Base-by-base conservation (phyloP, 2,888 invertebrate species). In the Ectemnius continuus region DNA sequence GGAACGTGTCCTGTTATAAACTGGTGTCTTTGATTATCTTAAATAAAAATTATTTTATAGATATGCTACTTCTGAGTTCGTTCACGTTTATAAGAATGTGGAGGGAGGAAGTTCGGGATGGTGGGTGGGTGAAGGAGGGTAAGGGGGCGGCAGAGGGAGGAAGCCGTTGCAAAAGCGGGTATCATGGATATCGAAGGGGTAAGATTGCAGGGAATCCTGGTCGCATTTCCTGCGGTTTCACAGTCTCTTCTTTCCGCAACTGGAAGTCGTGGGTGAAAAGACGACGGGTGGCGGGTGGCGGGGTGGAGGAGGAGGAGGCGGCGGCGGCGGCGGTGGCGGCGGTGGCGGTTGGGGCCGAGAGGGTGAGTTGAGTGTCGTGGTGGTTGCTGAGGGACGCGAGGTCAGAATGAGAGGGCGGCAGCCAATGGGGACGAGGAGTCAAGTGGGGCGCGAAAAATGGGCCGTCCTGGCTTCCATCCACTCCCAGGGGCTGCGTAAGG, bases 361-460 rank as follows among this genome's bases (percentile, higher is more conserved):
- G 52, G 52, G 52, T 52, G 14, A 52, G 52, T 36, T 36, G 36
- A 6, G 36, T 36, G 36, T 36, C 36, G 36, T 11, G 36, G 36
- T 36, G 36, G 36, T 36, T 36, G 79, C 61, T 78, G 82, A 78
- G 83, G 82, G 85, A 82, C 83, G 85, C 83, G 83, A 88, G 88
- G 88, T 89, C 87, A 89, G 85, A 84, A 81, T 83, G 79, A 86
- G 86, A 86, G 87, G 87, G 86, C 83, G 87, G 80, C 86, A 84
- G 85, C 90, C 90, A 90, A 90, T 90, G 84, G 87, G 88, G 85
- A 86, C 83, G 87, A 78, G 83, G 88, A 88, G 88, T 87, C 88
- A 88, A 89, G 88, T 87, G 88, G 89, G 88, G 89, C 87, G 89
- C 88, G 89, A 90, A 90, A 90, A 90, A 89, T 90, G 90, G 90